Percentiles rank a stretch among this genome's conserved stretches.
Evolutionary conservation across 2,797 vertebrate genomes (phyloP).

Genomic region (Triplophysa yarkandensis): DNA sequence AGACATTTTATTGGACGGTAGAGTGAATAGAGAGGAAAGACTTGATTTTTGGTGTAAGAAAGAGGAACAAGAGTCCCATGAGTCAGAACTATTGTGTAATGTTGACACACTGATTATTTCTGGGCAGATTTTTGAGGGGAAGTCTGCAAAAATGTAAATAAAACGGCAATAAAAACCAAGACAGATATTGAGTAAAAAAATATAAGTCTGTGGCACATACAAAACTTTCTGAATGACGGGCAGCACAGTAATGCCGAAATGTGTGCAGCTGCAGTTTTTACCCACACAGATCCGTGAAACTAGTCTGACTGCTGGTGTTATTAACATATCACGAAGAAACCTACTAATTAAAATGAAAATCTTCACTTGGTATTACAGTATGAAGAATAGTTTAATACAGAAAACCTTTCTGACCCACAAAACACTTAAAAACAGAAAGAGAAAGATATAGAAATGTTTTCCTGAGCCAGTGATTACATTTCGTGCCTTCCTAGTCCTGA

Average conservation of each 20-base stretch:
- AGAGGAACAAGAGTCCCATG: too few species aligned
- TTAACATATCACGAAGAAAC: slow-evolving; percentile 1
- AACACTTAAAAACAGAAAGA: slow-evolving; percentile 1
- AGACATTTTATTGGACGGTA: too few species aligned
- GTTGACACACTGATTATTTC: not conserved
- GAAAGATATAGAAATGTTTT: slow-evolving; percentile 3
- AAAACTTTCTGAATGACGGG: not conserved
- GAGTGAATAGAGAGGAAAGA: too few species aligned
- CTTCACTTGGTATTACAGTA: slow-evolving; percentile 3
- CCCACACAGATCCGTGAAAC: not conserved
- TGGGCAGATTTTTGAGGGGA: not conserved
- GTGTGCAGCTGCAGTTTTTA: not conserved
- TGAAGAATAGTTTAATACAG: slow-evolving; percentile 4
- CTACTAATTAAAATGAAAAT: slow-evolving; percentile 15
- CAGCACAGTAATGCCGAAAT: not conserved
- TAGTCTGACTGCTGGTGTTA: not conserved
- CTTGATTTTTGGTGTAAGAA: too few species aligned
- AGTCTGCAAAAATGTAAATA: too few species aligned
- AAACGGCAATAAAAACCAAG: not conserved
- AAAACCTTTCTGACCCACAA: not conserved
- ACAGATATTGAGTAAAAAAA: not conserved
- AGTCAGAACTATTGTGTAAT: too few species aligned
- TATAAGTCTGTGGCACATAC: not conserved
- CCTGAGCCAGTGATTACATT: slow-evolving; percentile 3
- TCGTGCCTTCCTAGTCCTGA: not conserved